Evolutionary conservation across 2,113 vertebrate genomes (phyloP).

Genomic region (Emydura subglobosa): DNA sequence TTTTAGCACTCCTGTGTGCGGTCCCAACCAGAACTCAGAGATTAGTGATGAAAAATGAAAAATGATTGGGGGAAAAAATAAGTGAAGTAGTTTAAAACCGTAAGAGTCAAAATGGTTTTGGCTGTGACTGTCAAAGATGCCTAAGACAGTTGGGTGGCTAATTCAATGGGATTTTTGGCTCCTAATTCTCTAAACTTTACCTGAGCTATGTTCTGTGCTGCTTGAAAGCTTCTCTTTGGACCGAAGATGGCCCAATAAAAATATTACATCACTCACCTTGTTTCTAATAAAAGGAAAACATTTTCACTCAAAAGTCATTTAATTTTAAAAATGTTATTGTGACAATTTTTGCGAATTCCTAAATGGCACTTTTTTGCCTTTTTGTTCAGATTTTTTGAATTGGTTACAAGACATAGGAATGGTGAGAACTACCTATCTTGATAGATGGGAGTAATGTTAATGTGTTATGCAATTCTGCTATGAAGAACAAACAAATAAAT

Average conservation of each 20-base stretch:
- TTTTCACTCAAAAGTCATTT: background rate
- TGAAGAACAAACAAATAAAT: background rate
- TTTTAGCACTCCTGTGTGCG: conserved; percentile 11
- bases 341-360: background rate
- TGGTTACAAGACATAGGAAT: background rate
- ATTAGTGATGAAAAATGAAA: background rate
- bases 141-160: background rate
- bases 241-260: background rate
- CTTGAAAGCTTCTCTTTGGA: background rate
- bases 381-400: background rate
- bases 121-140: background rate
- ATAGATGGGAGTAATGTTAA: background rate
- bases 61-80: background rate
- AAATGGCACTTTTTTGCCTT: background rate
- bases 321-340: background rate
- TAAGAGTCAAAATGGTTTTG: background rate
- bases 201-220: background rate
- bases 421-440: background rate
- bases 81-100: background rate
- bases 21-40: background rate
- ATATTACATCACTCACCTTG: background rate
- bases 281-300: background rate
- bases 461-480: background rate
- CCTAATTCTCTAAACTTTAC: background rate
- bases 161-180: background rate